phyloP scores from a whole-genome alignment of 2,797 vertebrate species.

The Parambassis ranga region DNA sequence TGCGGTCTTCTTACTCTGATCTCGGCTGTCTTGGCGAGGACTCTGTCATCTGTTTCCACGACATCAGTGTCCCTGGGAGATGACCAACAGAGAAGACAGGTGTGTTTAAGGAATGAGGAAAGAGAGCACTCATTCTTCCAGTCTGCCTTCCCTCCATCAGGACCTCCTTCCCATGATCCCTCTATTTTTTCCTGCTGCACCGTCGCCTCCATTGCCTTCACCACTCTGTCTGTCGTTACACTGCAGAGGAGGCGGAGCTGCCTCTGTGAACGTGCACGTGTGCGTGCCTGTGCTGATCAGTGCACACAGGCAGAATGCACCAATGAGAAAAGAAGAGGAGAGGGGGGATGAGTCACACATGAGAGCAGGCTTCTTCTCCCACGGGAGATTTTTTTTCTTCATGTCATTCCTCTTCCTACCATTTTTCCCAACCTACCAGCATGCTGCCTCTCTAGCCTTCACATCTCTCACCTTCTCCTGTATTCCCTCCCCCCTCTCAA shows the following conservation, averaged over 20 bases:
- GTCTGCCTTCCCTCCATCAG: conserved; percentile 48
- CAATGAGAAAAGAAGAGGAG: conserved; percentile 29
- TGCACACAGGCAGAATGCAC: conserved; percentile 39
- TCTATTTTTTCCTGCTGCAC: conserved; percentile 62
- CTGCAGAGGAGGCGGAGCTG: conserved; percentile 74
- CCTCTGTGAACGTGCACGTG: conserved; percentile 7
- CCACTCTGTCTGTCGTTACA: conserved; percentile 40
- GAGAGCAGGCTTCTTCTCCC: neutral
- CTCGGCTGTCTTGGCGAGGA: conserved; percentile 65
- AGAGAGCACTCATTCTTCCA: conserved; percentile 66
- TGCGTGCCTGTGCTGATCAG: neutral
- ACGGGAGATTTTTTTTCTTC: neutral
- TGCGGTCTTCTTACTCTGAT: conserved; percentile 80
- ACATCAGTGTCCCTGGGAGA: conserved; percentile 62
- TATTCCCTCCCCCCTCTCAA: conserved; percentile 5
- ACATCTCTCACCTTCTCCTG: neutral
- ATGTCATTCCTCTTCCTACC: neutral
- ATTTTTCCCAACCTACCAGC: neutral
- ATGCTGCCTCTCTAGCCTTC: neutral
- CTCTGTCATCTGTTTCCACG: conserved; percentile 64
- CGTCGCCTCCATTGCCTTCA: conserved; percentile 69
- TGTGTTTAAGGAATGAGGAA: conserved; percentile 72
- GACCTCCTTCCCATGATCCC: conserved; percentile 49
- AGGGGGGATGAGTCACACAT: conserved; percentile 35
- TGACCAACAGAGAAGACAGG: conserved; percentile 74